A percentile compares a stretch with the other conserved stretches of the same genome.
Evolutionary conservation across 2,113 vertebrate species (phyloP).

Genomic region (Dunckerocampus dactyliophorus): DNA sequence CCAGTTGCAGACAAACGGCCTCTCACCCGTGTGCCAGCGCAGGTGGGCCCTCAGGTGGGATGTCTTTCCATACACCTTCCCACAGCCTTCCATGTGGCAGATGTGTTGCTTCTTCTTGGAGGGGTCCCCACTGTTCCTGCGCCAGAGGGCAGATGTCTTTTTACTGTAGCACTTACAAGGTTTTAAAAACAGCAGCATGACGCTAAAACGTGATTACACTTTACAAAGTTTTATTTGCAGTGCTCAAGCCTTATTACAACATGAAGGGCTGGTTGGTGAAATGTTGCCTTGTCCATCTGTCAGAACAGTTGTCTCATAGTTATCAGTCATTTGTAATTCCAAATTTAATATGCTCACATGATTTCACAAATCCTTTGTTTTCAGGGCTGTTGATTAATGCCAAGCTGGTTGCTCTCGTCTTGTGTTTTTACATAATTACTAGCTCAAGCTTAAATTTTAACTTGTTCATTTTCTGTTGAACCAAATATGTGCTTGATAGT

Average conservation of each 20-base stretch:
- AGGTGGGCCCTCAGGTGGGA: slow-evolving; percentile 96
- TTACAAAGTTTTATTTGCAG: neutral
- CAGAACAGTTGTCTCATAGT: slow-evolving; percentile 9
- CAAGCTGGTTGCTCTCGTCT: neutral
- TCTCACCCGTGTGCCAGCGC: slow-evolving; percentile 98
- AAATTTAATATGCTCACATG: neutral
- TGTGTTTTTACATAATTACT: neutral
- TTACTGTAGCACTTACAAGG: neutral
- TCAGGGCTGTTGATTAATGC: neutral
- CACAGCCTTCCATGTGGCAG: slow-evolving; percentile 98
- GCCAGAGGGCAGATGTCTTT: slow-evolving; percentile 13
- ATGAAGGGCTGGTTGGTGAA: neutral
- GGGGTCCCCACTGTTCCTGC: slow-evolving; percentile 89
- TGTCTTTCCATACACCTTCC: slow-evolving; percentile 98
- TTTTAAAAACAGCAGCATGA: neutral
- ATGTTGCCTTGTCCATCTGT: slow-evolving; percentile 13
- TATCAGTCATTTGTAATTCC: neutral
- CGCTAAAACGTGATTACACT: neutral
- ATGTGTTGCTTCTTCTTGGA: slow-evolving; percentile 99
- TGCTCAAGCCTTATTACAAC: neutral
- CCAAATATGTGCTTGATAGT: no score
- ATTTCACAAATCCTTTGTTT: neutral
- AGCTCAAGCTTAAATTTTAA: no score
- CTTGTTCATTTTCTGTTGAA: no score
- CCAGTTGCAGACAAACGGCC: slow-evolving; percentile 98